phyloP scores from a whole-genome alignment of 1,140 invertebrate species.

The Pissodes strobi region DNA sequence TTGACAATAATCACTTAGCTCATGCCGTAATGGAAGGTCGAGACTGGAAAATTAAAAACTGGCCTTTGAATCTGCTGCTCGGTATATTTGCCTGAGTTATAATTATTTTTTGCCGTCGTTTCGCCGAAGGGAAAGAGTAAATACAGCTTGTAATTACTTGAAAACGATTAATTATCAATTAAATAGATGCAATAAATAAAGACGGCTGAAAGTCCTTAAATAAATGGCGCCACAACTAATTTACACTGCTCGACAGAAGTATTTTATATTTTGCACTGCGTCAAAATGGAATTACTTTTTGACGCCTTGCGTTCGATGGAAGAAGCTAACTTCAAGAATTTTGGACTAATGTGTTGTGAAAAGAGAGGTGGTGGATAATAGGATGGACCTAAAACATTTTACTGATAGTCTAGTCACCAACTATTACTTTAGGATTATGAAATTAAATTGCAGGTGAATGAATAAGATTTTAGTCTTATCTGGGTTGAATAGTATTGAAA shows the following conservation, averaged over 20 bases:
- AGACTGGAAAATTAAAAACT: constrained; percentile 24
- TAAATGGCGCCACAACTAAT: neutral
- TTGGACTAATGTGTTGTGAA: no score
- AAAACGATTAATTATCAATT: constrained; percentile 46
- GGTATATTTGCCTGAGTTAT: constrained; percentile 22
- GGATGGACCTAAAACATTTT: no score
- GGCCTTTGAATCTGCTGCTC: constrained; percentile 20
- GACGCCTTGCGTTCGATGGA: no score
- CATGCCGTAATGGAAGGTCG: constrained; percentile 14
- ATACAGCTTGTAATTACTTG: constrained; percentile 43
- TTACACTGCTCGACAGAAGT: constrained; percentile 5
- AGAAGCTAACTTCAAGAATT: no score
- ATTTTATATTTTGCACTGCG: no score
- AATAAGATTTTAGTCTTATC: no score
- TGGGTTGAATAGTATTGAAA: no score
- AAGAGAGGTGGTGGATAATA: no score
- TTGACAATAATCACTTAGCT: constrained; percentile 28
- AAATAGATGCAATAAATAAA: constrained; percentile 42
- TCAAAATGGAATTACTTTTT: no score
- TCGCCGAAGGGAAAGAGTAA: constrained; percentile 36
- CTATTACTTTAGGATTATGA: no score
- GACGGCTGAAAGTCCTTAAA: constrained; percentile 5
- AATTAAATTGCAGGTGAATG: no score
- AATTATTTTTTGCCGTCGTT: constrained; percentile 31
- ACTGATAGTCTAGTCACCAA: no score